A percentile compares a stretch with the other conserved stretches of the same genome.
These are phyloP conservation scores for Peromyscus polionotus DNA, from an alignment of 2,113 vertebrate species.

Conservation along the genomic window DNA sequence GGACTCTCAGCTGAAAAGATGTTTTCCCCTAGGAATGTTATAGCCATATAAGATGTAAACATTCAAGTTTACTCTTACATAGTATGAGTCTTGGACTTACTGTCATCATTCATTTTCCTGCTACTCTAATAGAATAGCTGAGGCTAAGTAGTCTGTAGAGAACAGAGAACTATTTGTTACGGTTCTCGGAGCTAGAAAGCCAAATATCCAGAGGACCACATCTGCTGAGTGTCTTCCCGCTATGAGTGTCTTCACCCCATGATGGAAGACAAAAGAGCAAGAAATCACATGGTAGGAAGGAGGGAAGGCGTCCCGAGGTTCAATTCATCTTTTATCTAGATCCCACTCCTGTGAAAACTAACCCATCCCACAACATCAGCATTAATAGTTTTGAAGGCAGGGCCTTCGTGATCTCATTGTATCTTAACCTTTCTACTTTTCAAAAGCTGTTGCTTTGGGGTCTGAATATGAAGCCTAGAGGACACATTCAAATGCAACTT, in stretches of 20 bases:
- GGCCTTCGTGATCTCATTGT: neutral
- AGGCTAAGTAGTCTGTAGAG: neutral
- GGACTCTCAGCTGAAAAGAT: neutral
- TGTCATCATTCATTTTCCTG: neutral
- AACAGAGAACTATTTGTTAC: neutral
- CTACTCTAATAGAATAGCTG: neutral
- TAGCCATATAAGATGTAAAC: neutral
- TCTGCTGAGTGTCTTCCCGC: neutral
- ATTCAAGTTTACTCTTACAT: neutral
- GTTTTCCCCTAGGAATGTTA: neutral
- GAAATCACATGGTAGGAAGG: too few relatives aligned
- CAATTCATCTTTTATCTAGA: neutral
- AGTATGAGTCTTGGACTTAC: neutral
- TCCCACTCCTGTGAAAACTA: neutral
- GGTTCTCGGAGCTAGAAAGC: neutral
- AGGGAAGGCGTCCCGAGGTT: too few relatives aligned
- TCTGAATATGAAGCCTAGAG: neutral
- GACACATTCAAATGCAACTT: neutral
- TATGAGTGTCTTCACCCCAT: neutral
- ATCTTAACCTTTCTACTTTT: neutral
- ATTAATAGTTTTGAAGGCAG: too few relatives aligned
- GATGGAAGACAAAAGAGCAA: too few relatives aligned
- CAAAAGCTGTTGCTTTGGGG: neutral
- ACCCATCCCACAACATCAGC: neutral
- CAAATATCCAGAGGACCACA: neutral